These are phyloP conservation scores for Genyomyrus donnyi DNA, from an alignment of 2,113 vertebrate genomes.

Conservation along the genomic window DNA sequence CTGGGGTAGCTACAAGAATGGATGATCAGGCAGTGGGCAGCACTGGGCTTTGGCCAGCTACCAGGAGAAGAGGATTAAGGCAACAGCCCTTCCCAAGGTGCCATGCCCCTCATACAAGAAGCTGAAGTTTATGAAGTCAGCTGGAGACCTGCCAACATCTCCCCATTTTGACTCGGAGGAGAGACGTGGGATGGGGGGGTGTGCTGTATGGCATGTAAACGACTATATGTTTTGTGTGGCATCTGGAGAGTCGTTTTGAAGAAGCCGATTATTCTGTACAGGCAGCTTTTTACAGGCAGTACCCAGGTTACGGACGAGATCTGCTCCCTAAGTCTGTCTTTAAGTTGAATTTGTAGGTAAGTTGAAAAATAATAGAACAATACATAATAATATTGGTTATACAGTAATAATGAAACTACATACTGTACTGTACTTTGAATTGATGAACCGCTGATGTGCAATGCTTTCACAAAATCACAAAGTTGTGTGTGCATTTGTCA, in stretches of 20 bases:
- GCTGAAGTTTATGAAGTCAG: background rate
- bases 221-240: background rate
- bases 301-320: background rate
- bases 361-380: background rate
- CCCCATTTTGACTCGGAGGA: background rate
- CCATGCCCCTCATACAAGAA: background rate
- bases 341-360: background rate
- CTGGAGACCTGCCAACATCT: background rate
- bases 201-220: background rate
- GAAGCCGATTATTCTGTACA: background rate
- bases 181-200: background rate
- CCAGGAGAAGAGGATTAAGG: background rate
- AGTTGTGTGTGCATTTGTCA: background rate
- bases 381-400: background rate
- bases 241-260: background rate
- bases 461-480: background rate
- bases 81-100: background rate
- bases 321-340: background rate
- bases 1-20: background rate
- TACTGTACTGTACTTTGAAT: background rate
- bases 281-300: background rate
- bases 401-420: background rate
- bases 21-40: background rate
- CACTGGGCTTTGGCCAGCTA: slow-evolving; percentile 4
- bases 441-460: background rate